Base-by-base conservation (phyloP, 2,113 vertebrate species). In the Taxidea taxus region DNA sequence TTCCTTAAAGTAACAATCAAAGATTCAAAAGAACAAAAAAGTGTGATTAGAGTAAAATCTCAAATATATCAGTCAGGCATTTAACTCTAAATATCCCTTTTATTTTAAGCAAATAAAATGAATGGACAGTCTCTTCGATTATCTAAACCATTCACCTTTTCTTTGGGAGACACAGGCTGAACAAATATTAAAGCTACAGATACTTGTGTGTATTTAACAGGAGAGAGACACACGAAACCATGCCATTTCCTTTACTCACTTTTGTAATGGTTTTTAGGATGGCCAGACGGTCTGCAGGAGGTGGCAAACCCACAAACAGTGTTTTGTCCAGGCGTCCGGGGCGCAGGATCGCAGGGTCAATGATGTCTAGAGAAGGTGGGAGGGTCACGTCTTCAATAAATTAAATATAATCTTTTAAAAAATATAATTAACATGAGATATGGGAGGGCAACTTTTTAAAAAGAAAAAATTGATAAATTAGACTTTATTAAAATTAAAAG, bases 281-380 rank as follows among this genome's bases (percentile, higher is more conserved):
- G 97, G 99, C 99, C 2, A 99, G 98, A 29, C 99, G 99, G 97
- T 99, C 99, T 37, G 96, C 97, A n/a, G 99, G 98, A 20, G 99
- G 99, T 0, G 99, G 99, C 91, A 99, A 98, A 70, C 99, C 99
- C 87, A 99, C 99, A 9, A 99, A 99, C 25, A 99, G 98, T 1
- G 99, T 99, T 98, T 99, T 99, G 97, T 99, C 99, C 34, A 99
- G 98, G 25, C 99, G 99, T 0, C 99, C 99, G 0, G 99, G 99
- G 62, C 99, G 99, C 83, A 99, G 98, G 56, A 99, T 98, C 16
- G 99, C 99, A 21, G 99, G 99, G 95, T 99, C 99, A 82, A 99
- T 99, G 66, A 99, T 99, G 97, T 99, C 99, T 99, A 91, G 6
- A 34, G 18, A 47, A n/a, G 54, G 96, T 75, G 25, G 12, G 27